Percentiles rank a stretch among this genome's conserved stretches.
Conservation (phyloP, 1,140 invertebrate species). For the Oreohelix idahoensis region DNA sequence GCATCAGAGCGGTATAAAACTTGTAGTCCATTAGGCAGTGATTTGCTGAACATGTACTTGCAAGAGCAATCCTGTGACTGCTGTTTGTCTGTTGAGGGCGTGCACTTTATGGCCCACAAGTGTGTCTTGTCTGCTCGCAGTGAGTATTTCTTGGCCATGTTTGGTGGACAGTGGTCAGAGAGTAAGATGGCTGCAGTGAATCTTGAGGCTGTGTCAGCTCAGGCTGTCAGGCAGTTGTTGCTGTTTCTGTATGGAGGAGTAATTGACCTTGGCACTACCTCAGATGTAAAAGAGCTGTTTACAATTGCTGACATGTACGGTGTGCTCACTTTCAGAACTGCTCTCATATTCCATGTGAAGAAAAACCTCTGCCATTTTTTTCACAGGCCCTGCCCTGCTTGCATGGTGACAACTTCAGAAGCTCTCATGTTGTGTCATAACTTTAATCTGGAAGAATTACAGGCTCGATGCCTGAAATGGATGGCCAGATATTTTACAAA, state of each 20-base stretch:
- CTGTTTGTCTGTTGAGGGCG: constrained; percentile 80
- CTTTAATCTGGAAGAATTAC: constrained; percentile 89
- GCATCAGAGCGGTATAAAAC: constrained; percentile 66
- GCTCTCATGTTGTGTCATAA: constrained; percentile 85
- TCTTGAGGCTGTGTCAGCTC: constrained; percentile 86
- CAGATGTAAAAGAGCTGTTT: constrained; percentile 88
- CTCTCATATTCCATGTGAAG: constrained; percentile 88
- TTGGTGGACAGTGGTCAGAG: constrained; percentile 87
- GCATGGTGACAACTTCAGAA: constrained; percentile 85
- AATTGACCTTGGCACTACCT: constrained; percentile 85
- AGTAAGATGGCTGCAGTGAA: constrained; percentile 86
- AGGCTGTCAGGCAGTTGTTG: constrained; percentile 88
- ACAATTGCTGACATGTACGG: constrained; percentile 90
- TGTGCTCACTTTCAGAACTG: constrained; percentile 90
- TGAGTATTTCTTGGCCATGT: constrained; percentile 91
- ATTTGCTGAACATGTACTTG: constrained; percentile 89
- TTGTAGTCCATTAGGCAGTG: constrained; percentile 84
- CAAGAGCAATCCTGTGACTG: constrained; percentile 91
- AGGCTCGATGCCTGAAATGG: constrained; percentile 87
- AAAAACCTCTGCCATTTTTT: constrained; percentile 93
- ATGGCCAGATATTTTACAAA: constrained; percentile 86
- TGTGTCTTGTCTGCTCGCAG: constrained; percentile 89
- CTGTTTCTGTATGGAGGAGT: constrained; percentile 94
- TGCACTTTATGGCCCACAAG: constrained; percentile 88
- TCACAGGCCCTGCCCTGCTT: constrained; percentile 86